phyloP scores from a whole-genome alignment of 2,113 vertebrate genomes.

The Antechinus flavipes region DNA sequence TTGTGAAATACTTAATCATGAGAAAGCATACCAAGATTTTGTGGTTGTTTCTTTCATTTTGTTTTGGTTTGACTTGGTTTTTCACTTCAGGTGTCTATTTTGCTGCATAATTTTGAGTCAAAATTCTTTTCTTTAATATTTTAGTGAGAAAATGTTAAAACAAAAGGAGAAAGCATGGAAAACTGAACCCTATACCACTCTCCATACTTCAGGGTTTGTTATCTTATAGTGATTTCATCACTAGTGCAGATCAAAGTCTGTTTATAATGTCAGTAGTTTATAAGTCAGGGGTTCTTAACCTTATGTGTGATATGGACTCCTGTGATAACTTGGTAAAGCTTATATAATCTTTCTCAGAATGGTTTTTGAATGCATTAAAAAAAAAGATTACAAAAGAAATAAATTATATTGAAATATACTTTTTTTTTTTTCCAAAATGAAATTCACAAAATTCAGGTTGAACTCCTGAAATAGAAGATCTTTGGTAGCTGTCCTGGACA shows the following conservation, averaged over 20 bases:
- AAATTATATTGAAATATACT: neutral
- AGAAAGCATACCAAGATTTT: neutral
- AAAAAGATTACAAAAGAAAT: neutral
- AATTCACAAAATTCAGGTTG: neutral
- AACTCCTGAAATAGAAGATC: neutral
- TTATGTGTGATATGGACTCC: neutral
- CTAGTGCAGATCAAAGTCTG: neutral
- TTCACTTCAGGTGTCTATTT: neutral
- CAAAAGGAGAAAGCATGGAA: neutral
- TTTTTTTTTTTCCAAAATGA: neutral
- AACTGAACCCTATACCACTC: neutral
- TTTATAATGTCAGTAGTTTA: neutral
- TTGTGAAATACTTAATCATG: neutral
- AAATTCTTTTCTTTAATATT: neutral
- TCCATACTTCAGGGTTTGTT: neutral
- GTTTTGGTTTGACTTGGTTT: no score
- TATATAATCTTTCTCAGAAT: neutral
- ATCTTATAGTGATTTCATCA: neutral
- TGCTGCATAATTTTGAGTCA: neutral
- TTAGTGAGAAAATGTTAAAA: neutral
- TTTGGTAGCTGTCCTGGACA: neutral
- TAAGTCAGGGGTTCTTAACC: neutral
- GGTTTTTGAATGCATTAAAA: neutral
- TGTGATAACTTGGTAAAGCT: neutral
- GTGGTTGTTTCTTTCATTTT: no score